phyloP scores from a whole-genome alignment of 2,113 vertebrate species.

The Eudyptes chrysolophus region DNA sequence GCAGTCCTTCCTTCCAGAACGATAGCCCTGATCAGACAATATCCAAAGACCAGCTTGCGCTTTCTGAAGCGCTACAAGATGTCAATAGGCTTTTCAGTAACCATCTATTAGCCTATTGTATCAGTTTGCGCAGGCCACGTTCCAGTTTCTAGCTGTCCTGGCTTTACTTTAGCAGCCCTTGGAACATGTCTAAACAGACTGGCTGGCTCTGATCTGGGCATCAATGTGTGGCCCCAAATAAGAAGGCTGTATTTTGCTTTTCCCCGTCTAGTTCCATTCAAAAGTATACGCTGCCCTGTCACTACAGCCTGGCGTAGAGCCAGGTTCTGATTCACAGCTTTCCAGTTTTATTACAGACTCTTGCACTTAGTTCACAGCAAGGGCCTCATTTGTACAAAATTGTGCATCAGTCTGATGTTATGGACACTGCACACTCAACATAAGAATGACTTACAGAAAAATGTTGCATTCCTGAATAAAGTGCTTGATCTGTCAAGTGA shows the following conservation, averaged over 20 bases:
- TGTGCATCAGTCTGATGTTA: neutral
- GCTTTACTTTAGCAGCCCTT: neutral
- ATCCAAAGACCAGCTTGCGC: neutral
- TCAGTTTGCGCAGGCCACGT: neutral
- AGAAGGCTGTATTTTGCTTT: neutral
- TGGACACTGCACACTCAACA: neutral
- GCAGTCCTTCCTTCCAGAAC: neutral
- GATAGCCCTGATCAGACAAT: neutral
- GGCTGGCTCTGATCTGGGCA: neutral
- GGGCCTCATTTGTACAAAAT: neutral
- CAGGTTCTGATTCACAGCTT: neutral
- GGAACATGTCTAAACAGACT: neutral
- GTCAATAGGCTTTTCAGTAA: neutral
- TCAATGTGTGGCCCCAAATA: neutral
- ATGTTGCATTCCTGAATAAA: neutral
- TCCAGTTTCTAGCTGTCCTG: neutral
- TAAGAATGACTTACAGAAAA: neutral
- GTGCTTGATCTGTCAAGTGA: neutral
- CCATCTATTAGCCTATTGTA: neutral
- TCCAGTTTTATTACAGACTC: neutral
- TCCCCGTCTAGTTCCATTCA: neutral
- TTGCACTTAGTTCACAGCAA: neutral
- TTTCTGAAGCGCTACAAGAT: neutral
- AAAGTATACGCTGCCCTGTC: neutral
- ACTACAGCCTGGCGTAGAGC: neutral